Conservation (phyloP, 1,140 invertebrate genomes). For the Forficula auricularia region DNA sequence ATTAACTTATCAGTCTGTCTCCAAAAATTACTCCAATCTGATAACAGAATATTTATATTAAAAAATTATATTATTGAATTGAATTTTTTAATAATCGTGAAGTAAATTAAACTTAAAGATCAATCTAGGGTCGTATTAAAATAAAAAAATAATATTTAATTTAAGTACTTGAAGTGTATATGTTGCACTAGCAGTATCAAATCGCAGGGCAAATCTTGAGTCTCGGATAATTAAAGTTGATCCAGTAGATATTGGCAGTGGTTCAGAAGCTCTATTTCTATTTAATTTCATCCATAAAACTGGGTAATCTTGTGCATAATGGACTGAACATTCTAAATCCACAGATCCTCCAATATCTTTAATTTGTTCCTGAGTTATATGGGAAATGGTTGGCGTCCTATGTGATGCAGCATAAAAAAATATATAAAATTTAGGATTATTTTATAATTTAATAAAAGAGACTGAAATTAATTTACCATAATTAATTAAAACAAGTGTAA, state of each 20-base stretch:
- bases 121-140: too few species aligned
- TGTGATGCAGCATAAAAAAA: constrained; percentile 39
- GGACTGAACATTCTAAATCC: constrained; percentile 73
- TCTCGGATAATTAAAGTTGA: constrained; percentile 69
- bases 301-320: constrained; percentile 70
- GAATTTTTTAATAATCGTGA: too few species aligned
- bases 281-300: constrained; percentile 66
- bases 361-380: constrained; percentile 79
- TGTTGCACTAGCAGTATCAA: constrained; percentile 56
- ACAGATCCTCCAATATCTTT: constrained; percentile 78
- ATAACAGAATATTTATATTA: too few species aligned
- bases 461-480: too few species aligned
- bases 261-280: constrained; percentile 30
- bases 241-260: constrained; percentile 56
- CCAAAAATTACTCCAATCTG: too few species aligned
- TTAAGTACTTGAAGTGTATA: constrained; percentile 54
- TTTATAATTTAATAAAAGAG: too few species aligned
- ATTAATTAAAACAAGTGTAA: too few species aligned
- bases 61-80: too few species aligned
- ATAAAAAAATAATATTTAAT: too few species aligned
- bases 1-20: too few species aligned
- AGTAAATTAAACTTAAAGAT: too few species aligned
- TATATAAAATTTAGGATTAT: constrained; percentile 9
- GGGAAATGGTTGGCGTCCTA: constrained; percentile 74
- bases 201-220: constrained; percentile 66